Conservation (phyloP, 2,888 invertebrate genomes). For the Amitus sp. region DNA sequence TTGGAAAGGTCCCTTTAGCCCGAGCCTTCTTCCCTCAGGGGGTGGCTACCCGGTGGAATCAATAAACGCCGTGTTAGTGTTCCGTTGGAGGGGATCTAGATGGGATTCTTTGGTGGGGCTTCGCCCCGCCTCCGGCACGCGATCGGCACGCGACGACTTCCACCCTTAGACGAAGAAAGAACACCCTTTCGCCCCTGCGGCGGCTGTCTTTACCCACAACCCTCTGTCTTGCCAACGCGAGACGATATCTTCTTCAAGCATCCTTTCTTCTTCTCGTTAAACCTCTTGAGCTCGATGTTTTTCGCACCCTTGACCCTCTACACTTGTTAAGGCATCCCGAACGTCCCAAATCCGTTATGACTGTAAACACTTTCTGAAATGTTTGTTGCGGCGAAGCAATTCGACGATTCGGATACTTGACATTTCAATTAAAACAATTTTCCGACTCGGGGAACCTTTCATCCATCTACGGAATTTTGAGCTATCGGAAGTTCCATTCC, state of each 20-base stretch:
- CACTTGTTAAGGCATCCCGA: no score
- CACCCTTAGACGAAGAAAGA: constrained; percentile 34
- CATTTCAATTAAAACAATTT: no score
- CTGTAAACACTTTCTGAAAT: no score
- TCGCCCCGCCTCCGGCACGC: constrained; percentile 64
- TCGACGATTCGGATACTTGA: no score
- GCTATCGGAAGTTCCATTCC: not conserved
- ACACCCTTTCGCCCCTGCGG: constrained; percentile 38
- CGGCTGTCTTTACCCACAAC: constrained; percentile 32
- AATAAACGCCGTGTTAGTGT: constrained; percentile 62
- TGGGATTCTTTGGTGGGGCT: constrained; percentile 44
- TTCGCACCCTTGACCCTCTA: constrained; percentile 15
- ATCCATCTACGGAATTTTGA: not conserved
- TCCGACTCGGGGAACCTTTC: not conserved
- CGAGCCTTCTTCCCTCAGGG: constrained; percentile 39
- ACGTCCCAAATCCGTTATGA: no score
- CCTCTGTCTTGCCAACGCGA: constrained; percentile 23
- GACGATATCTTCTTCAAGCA: constrained; percentile 31
- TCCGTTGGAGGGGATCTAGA: constrained; percentile 47
- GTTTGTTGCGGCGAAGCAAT: no score
- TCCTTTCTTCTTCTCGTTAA: not conserved
- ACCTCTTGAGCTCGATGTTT: constrained; percentile 15
- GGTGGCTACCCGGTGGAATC: constrained; percentile 63
- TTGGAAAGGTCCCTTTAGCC: constrained; percentile 22
- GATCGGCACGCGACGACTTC: constrained; percentile 62